Evolutionary conservation across 2,888 invertebrate species (phyloP).

Genomic region (Chymomyza caudatula): DNA sequence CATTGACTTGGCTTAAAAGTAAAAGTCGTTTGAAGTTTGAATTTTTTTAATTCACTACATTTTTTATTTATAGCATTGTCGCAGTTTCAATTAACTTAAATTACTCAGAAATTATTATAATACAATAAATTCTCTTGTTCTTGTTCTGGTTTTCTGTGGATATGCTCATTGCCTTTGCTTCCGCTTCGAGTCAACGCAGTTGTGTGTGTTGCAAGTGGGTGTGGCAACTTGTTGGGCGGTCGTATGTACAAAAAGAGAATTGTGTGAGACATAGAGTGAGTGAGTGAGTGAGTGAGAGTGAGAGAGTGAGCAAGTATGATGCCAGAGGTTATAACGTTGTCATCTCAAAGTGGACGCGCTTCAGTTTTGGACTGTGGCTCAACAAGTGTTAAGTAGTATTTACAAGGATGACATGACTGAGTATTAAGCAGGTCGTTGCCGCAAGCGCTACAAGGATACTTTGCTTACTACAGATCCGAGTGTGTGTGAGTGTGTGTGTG

Average conservation of each 20-base stretch:
- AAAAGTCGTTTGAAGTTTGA: slow-evolving; percentile 19
- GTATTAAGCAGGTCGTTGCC: not conserved
- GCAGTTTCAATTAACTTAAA: slow-evolving; percentile 70
- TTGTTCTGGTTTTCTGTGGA: slow-evolving; percentile 13
- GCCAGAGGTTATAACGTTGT: slow-evolving; percentile 6
- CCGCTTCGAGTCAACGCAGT: no score
- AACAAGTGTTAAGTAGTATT: not conserved
- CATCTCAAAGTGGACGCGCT: slow-evolving; percentile 13
- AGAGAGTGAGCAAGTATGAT: not conserved
- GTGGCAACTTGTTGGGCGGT: slow-evolving; percentile 42
- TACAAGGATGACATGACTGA: not conserved
- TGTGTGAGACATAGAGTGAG: slow-evolving; percentile 11
- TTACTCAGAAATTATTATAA: slow-evolving; percentile 59
- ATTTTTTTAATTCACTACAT: slow-evolving; percentile 74
- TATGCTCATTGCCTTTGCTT: slow-evolving; percentile 17
- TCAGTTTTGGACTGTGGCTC: slow-evolving; percentile 14
- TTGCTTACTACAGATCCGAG: not conserved
- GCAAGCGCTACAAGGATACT: not conserved
- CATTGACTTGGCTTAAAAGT: slow-evolving; percentile 3
- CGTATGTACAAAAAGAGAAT: slow-evolving; percentile 51
- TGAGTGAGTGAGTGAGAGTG: slow-evolving; percentile 17
- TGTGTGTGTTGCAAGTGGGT: slow-evolving; percentile 36
- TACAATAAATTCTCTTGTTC: slow-evolving; percentile 37
- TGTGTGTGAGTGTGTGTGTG: slow-evolving; percentile 27
- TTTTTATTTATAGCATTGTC: slow-evolving; percentile 75